Percentiles rank a stretch among this genome's conserved stretches.
Evolutionary conservation across 2,797 vertebrate genomes (phyloP).

Genomic region (Notamacropus eugenii): DNA sequence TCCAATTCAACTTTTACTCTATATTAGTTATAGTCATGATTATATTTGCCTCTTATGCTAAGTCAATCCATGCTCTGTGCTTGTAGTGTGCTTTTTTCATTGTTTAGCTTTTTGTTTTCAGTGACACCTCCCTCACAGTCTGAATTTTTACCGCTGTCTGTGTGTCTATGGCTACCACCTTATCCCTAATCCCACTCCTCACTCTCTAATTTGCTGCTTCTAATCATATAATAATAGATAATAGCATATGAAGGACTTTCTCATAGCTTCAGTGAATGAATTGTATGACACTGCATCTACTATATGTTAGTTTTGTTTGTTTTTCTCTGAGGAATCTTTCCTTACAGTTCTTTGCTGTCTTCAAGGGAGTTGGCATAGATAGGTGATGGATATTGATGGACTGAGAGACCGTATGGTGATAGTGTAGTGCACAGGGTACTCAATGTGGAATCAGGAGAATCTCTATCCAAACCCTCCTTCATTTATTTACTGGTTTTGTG

Average conservation of each 20-base stretch:
- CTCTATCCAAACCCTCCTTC: not conserved
- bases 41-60: not conserved
- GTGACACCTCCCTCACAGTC: not conserved
- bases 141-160: not conserved
- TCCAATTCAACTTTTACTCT: not conserved
- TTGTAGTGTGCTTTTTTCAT: not conserved
- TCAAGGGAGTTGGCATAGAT: not conserved
- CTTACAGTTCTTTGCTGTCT: not conserved
- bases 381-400: not conserved
- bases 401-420: not conserved
- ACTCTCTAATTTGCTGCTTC: not conserved
- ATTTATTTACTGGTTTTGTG: not conserved
- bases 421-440: not conserved
- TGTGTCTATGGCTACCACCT: not conserved
- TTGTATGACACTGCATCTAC: not conserved
- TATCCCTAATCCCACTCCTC: not conserved
- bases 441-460: not conserved
- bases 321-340: not conserved
- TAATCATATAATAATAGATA: not conserved
- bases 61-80: not conserved
- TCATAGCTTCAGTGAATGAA: not conserved
- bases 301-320: not conserved
- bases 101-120: not conserved
- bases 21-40: not conserved
- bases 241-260: not conserved